Percentiles rank a stretch among this genome's conserved stretches.
Conservation (phyloP, 1,140 invertebrate genomes). For the Heliconius hewitsoni region DNA sequence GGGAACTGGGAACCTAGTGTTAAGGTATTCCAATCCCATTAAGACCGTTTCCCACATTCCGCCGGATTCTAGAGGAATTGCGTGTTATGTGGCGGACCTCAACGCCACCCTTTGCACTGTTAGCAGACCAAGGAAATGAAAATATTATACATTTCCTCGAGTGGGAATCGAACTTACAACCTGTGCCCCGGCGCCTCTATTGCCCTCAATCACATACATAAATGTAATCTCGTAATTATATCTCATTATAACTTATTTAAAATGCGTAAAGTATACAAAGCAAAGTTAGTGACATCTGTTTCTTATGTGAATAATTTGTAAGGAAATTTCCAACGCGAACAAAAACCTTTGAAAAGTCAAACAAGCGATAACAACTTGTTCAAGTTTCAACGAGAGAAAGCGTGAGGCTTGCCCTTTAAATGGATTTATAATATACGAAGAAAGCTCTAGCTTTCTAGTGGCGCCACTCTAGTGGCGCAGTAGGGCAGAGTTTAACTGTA, state of each 20-base stretch:
- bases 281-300: neutral
- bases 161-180: too few relatives aligned
- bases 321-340: neutral
- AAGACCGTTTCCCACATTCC: too few relatives aligned
- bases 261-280: neutral
- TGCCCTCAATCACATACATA: neutral
- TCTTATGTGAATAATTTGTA: constrained; percentile 7
- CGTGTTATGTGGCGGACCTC: too few relatives aligned
- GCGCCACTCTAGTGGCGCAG: neutral
- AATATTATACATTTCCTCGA: too few relatives aligned
- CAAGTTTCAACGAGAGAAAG: neutral
- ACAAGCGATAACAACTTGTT: constrained; percentile 7
- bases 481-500: neutral
- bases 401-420: neutral
- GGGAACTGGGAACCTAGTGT: too few relatives aligned
- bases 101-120: too few relatives aligned
- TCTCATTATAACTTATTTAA: neutral
- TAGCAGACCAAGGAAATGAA: too few relatives aligned
- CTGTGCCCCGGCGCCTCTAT: too few relatives aligned
- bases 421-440: neutral
- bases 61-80: too few relatives aligned
- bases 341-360: constrained; percentile 15
- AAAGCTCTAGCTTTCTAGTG: neutral
- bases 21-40: too few relatives aligned
- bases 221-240: neutral